Percentiles rank a stretch among this genome's conserved stretches.
Conservation (phyloP, 2,888 invertebrate species). For the Leptarthrus brevirostris region DNA sequence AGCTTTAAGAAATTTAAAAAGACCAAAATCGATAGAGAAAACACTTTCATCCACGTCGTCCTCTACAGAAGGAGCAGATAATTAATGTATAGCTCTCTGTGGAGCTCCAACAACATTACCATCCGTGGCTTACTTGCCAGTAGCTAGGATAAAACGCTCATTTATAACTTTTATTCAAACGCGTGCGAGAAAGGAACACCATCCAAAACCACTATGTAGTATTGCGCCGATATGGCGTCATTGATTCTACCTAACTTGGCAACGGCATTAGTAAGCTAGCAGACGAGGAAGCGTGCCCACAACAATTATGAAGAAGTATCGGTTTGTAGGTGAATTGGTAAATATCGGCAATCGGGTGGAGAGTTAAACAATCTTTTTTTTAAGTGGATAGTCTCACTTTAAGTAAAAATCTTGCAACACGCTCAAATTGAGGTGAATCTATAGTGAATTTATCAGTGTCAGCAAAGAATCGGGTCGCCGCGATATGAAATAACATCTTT, state of each 20-base stretch:
- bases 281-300: not conserved
- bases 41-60: not conserved
- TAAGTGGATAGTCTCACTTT: not conserved
- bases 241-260: not conserved
- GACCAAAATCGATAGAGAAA: not conserved
- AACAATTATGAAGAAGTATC: not conserved
- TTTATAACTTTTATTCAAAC: conserved; percentile 24
- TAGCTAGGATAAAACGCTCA: conserved; percentile 19
- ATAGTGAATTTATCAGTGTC: too few relatives aligned
- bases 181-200: not conserved
- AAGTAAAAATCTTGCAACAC: not conserved
- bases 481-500: too few relatives aligned
- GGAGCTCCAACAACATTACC: not conserved
- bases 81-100: not conserved
- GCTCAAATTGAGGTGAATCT: not conserved
- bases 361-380: not conserved
- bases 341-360: not conserved
- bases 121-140: too few relatives aligned
- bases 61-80: not conserved
- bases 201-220: not conserved
- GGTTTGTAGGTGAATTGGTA: not conserved
- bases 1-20: not conserved
- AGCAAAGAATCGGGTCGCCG: too few relatives aligned
- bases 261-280: not conserved
- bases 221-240: conserved; percentile 8